Base-by-base conservation (phyloP, 1,140 invertebrate genomes). In the Lysiphlebus fabarum region DNA sequence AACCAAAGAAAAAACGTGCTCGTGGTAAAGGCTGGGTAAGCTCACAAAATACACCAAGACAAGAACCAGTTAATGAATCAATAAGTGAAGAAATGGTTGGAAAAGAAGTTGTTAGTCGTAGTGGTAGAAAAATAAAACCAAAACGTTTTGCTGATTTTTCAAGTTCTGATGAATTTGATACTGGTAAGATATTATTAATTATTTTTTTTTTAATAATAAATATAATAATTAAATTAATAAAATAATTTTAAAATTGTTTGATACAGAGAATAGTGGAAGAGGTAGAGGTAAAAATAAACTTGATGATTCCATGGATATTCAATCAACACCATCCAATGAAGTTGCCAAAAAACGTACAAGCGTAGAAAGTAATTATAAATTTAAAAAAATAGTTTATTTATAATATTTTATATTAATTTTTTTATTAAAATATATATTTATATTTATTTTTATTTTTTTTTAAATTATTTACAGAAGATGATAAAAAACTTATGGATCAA, bases 91-190 rank as follows among this genome's bases (percentile, higher is more conserved):
- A 78, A 44, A 66, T 71, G 0, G 61, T 66, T 33, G 69, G 70
- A 38, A 80, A 78, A 59, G 86, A 89, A 70, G 73, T 86, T 11
- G 82, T 86, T 5, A 89, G 87, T 70, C 83, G 88, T 33, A 90
- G 88, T 70, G 87, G 87, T 0, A 81, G 90, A 36, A 90, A 89
- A 77, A 87, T 90, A 58, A 87, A 88, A 69, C 86, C 85, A 0
- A 90, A 90, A 70, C 79, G 73, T 66, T 84, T 79, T 62, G 70
- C 75, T n/a, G 78, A 80, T 59, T 75, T 72, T 26, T 75, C 71
- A 11, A 75, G 74, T 47, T 72, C 73, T 1, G 73, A 75, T 44
- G 75, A 76, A 59, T 70, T 68, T n/a, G 67, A 71, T 41, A 49
- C 53, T 33, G 59, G 58, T 55, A 54, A 10, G 11, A 49, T 5